These are phyloP conservation scores for Euphysa ruthae DNA, from an alignment of 30 jellyfish, hydroid and myxozoan species.

Conservation along the genomic window DNA sequence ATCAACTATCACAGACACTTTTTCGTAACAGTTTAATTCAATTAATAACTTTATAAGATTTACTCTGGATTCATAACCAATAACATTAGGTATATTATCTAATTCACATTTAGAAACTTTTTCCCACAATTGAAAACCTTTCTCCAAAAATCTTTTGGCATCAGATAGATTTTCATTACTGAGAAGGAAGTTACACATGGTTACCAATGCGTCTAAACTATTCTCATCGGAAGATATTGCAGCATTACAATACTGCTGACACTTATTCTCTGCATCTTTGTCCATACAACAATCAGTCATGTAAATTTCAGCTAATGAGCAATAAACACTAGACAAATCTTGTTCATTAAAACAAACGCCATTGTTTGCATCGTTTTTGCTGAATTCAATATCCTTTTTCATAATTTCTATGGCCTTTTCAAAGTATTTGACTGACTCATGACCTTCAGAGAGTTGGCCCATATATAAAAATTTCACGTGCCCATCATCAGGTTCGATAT, in stretches of 20 bases:
- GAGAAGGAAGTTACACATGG: constrained; percentile 57
- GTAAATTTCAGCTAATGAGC: constrained; percentile 83
- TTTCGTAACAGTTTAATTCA: constrained; percentile 54
- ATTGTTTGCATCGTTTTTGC: constrained; percentile 1
- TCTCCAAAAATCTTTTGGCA: constrained; percentile 33
- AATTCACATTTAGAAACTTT: background rate
- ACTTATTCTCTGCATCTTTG: constrained; percentile 60
- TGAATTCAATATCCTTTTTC: constrained; percentile 30
- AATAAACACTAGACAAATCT: constrained; percentile 39
- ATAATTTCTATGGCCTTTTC: constrained; percentile 71
- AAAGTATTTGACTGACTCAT: constrained; percentile 60
- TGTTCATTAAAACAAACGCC: background rate
- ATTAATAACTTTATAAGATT: constrained; percentile 40
- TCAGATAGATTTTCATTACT: constrained; percentile 48
- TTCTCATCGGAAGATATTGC: constrained; percentile 53
- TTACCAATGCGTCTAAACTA: constrained; percentile 65
- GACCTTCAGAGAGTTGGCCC: constrained; percentile 85
- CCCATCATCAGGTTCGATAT: constrained; percentile 51
- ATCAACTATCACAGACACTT: constrained; percentile 36
- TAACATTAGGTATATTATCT: constrained; percentile 8
- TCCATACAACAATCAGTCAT: constrained; percentile 91
- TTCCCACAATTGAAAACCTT: constrained; percentile 44
- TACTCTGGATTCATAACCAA: constrained; percentile 52
- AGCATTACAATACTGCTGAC: constrained; percentile 59
- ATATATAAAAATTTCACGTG: constrained; percentile 83